Evolutionary conservation across 2,888 invertebrate genomes (phyloP).

Genomic region (Cephus pygmeus): DNA sequence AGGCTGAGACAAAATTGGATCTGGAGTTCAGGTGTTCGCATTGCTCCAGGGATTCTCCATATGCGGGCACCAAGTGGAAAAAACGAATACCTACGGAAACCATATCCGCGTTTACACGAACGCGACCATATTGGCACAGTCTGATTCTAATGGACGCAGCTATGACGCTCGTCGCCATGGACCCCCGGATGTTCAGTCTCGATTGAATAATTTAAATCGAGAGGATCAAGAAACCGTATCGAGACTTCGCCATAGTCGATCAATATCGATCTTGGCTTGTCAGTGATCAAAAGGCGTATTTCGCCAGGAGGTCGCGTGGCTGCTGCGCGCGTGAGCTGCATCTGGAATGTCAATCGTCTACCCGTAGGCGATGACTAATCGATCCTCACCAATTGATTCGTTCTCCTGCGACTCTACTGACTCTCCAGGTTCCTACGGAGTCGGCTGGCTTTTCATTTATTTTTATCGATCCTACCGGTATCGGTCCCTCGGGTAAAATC

Average conservation of each 20-base stretch:
- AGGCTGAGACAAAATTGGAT: too few species aligned
- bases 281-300: conserved; percentile 1
- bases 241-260: not conserved
- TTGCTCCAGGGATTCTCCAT: too few species aligned
- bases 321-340: too few species aligned
- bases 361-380: conserved; percentile 64
- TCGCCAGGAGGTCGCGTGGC: conserved; percentile 1
- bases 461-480: not conserved
- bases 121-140: too few species aligned
- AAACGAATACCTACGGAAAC: too few species aligned
- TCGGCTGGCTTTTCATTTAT: not conserved
- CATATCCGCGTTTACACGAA: too few species aligned
- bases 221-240: not conserved
- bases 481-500: not conserved
- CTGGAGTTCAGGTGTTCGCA: too few species aligned
- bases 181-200: too few species aligned
- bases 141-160: too few species aligned
- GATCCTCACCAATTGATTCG: conserved; percentile 57
- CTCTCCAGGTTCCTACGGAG: not conserved
- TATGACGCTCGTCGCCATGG: too few species aligned
- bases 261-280: not conserved
- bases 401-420: not conserved
- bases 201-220: too few species aligned
- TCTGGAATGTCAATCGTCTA: conserved; percentile 38
- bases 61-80: too few species aligned